Conservation (phyloP, 23 tunicate species). For the Trididemnum nubilum region DNA sequence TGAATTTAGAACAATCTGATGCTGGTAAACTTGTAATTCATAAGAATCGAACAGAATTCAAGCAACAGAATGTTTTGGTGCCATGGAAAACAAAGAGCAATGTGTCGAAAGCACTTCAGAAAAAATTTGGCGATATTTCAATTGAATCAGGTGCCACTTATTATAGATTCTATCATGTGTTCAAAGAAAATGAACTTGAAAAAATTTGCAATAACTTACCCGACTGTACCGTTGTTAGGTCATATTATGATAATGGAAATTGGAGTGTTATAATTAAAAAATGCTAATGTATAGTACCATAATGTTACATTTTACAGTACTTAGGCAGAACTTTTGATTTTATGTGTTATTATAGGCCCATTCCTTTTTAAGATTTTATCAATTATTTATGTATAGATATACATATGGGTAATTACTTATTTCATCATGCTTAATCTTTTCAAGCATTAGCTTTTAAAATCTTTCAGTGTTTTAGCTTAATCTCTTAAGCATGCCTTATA, state of each 20-base stretch:
- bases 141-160: conserved; percentile 9
- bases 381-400: too few species aligned
- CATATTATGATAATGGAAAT: conserved; percentile 97
- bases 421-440: too few species aligned
- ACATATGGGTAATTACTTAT: too few species aligned
- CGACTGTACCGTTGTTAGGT: conserved; percentile 29
- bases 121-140: not conserved
- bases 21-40: conserved; percentile 36
- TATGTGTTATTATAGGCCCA: too few species aligned
- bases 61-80: conserved; percentile 86
- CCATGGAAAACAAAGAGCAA: conserved; percentile 72
- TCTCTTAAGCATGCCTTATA: too few species aligned
- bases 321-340: too few species aligned
- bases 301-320: too few species aligned
- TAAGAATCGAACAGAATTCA: conserved; percentile 74
- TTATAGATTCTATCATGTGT: conserved; percentile 96
- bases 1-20: not conserved
- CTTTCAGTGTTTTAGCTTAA: too few species aligned
- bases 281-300: not conserved
- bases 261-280: conserved; percentile 71
- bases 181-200: conserved; percentile 74
- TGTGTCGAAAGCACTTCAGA: conserved; percentile 2
- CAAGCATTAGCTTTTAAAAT: too few species aligned
- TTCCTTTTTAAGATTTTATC: too few species aligned
- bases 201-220: conserved; percentile 33